These are phyloP conservation scores for Agrotis segetum DNA, from an alignment of 2,888 invertebrate genomes.

Conservation along the genomic window DNA sequence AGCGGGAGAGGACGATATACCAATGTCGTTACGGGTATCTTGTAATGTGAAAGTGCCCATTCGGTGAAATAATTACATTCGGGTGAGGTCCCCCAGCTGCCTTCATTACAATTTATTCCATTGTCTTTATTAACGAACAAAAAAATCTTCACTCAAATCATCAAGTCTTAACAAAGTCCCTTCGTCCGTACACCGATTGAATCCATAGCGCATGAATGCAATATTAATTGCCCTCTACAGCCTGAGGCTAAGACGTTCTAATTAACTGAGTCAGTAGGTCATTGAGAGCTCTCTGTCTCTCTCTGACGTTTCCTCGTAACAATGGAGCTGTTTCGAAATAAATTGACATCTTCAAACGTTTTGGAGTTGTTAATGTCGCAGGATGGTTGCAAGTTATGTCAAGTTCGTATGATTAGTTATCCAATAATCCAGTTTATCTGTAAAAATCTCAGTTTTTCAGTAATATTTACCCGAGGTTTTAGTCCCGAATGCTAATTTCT, in stretches of 20 bases:
- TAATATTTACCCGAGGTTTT: not conserved
- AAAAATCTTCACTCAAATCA: not conserved
- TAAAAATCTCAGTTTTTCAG: too few species aligned
- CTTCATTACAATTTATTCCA: not conserved
- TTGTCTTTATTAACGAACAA: not conserved
- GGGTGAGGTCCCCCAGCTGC: too few species aligned
- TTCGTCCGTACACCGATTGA: not conserved
- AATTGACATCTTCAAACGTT: not conserved
- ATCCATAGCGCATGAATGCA: conserved; percentile 27
- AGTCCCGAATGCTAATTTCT: not conserved
- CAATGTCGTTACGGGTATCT: too few species aligned
- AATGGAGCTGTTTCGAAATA: conserved; percentile 1
- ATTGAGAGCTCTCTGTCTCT: conserved; percentile 3
- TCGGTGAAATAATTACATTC: too few species aligned
- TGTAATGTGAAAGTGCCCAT: too few species aligned
- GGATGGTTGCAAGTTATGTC: too few species aligned
- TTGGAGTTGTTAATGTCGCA: too few species aligned
- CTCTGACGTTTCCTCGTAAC: conserved; percentile 7
- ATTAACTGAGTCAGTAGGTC: conserved; percentile 31
- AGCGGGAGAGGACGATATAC: too few species aligned
- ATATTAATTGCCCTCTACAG: conserved; percentile 23
- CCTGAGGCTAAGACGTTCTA: conserved; percentile 15
- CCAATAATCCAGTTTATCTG: too few species aligned
- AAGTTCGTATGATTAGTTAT: too few species aligned
- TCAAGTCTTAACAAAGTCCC: not conserved